Evolutionary conservation across 1,140 invertebrate genomes (phyloP), one percentile per base, ranked within the genome.

Genomic region (Drosophila albomicans): DNA sequence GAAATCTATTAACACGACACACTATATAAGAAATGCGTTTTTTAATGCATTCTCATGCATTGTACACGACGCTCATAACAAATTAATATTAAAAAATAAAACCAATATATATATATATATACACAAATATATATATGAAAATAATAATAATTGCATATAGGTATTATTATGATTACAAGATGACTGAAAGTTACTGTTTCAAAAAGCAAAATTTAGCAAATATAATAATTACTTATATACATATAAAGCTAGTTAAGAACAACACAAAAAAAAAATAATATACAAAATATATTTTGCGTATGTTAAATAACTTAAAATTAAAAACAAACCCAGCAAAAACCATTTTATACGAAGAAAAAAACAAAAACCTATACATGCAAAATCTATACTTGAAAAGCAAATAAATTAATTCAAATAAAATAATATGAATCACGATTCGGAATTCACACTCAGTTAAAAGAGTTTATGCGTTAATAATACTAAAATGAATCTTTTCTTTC

Each of bases 181-280:
- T 79, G 85, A 88, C 85, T 88, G 85, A 89, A 88, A 85, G 85
- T 88, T 88, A 88, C 85, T 88, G 85, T 87, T 87, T 87, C 85
- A 88, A 89, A 82, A 75, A 72, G 51, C 28, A 77, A 66, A 73
- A 71, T 75, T 68, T 75, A 86, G 79, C 66, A 86, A 78, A 86
- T 67, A 81, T 70, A 86, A 87, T 82, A 85, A 75, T 69, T 69
- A 79, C 69, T 57, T 78, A 85, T 78, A 79, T 78, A 72, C 59
- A 71, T 68, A 74, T 76, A 65, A 79, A 72, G 11, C 20, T 59
- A 64, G 38, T 62, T 66, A 81, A 70, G 68, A 5, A 5, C 28
- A 59, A 63, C 63, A 75, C 54, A 45, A 51, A 63, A 46, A 57
- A 45, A 56, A 45, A 6, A 51, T 68, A 75, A 81, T 85, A 85